phyloP scores from a whole-genome alignment of 1,140 invertebrate species.

The Phortica variegata region DNA sequence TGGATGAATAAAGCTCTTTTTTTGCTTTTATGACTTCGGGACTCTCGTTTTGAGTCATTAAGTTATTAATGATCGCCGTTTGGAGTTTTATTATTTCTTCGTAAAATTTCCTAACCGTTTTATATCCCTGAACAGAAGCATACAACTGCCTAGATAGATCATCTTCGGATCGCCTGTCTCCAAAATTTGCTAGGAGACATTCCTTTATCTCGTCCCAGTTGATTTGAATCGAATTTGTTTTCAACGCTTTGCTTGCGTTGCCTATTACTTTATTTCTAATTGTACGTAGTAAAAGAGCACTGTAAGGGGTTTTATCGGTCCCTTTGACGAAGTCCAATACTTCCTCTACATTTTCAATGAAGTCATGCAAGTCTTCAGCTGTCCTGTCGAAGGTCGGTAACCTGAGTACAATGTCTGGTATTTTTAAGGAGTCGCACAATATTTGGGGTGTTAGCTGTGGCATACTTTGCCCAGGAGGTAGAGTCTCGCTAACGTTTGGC shows the following conservation, averaged over 20 bases:
- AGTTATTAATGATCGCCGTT: constrained; percentile 4
- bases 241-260: constrained; percentile 2
- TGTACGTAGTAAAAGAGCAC: constrained; percentile 3
- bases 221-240: constrained; percentile 4
- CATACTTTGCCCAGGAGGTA: too few species aligned
- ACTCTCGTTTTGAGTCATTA: constrained; percentile 2
- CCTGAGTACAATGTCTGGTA: too few species aligned
- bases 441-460: too few species aligned
- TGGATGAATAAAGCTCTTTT: constrained; percentile 4
- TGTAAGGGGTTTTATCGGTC: constrained; percentile 5
- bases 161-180: constrained; percentile 4
- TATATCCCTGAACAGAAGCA: neutral
- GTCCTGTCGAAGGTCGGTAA: too few species aligned
- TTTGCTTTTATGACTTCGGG: constrained; percentile 1
- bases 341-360: constrained; percentile 12
- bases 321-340: constrained; percentile 2
- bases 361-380: constrained; percentile 3
- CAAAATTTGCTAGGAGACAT: constrained; percentile 6
- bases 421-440: too few species aligned
- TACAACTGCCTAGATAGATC: constrained; percentile 3
- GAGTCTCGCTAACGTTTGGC: too few species aligned
- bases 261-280: constrained; percentile 6
- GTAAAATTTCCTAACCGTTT: constrained; percentile 10
- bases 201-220: constrained; percentile 9
- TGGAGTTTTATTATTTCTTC: constrained; percentile 9